Evolutionary conservation across 2,888 invertebrate species (phyloP).

Genomic region (Epinotia brunnichana): DNA sequence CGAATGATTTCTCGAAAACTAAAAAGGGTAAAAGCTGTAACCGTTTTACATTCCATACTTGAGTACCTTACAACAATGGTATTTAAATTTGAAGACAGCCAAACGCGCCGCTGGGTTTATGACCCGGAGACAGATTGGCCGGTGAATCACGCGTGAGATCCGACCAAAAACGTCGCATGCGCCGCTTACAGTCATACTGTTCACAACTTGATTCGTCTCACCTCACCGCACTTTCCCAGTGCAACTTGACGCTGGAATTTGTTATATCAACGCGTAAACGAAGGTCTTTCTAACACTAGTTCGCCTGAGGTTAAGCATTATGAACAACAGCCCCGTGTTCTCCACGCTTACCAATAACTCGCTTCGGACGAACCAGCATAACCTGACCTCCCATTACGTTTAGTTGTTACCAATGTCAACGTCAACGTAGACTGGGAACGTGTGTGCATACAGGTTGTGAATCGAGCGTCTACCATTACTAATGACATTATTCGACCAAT

Average conservation of each 20-base stretch:
- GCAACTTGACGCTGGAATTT: not conserved
- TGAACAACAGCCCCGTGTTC: not conserved
- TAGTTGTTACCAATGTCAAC: not conserved
- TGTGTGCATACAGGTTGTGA: not conserved
- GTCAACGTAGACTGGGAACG: not conserved
- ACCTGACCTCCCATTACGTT: not conserved
- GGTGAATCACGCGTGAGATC: slow-evolving; percentile 38
- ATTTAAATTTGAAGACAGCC: slow-evolving; percentile 45
- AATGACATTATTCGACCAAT: slow-evolving; percentile 19
- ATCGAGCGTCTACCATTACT: not conserved
- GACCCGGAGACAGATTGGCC: slow-evolving; percentile 67
- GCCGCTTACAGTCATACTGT: not conserved
- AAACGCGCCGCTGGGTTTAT: slow-evolving; percentile 58
- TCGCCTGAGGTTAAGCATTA: not conserved
- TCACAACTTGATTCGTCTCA: not conserved
- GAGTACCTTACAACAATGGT: slow-evolving; percentile 44
- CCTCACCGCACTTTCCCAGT: not conserved
- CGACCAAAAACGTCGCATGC: not conserved
- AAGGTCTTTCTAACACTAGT: not conserved
- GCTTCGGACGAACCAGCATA: not conserved
- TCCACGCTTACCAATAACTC: not conserved
- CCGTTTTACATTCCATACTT: slow-evolving; percentile 41
- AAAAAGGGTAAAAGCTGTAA: slow-evolving; percentile 38
- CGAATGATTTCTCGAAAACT: slow-evolving; percentile 15
- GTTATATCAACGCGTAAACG: not conserved